These are phyloP conservation scores for Muschampia plurimacula DNA, from an alignment of 2,888 invertebrate species.

Conservation along the genomic window DNA sequence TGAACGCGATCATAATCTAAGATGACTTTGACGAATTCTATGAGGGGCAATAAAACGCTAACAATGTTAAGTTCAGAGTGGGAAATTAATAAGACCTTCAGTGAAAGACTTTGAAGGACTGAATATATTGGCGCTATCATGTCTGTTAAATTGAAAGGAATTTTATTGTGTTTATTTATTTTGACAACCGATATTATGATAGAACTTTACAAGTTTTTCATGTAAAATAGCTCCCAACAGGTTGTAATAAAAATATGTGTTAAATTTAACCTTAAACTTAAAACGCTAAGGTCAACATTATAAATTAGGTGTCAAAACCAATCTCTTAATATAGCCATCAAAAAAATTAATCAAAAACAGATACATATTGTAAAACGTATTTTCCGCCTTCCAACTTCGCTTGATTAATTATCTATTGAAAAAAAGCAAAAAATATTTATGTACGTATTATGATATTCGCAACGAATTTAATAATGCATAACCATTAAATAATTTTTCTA, in stretches of 20 bases:
- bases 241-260: neutral
- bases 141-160: neutral
- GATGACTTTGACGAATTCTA: conserved; percentile 68
- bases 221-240: neutral
- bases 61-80: conserved; percentile 34
- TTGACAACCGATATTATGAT: neutral
- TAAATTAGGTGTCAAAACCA: conserved; percentile 3
- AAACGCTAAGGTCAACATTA: neutral
- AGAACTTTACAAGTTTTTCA: neutral
- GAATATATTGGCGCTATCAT: conserved; percentile 37
- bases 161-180: conserved; percentile 9
- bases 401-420: neutral
- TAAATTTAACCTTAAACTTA: neutral
- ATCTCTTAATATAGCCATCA: conserved; percentile 7
- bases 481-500: neutral
- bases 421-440: conserved; percentile 6
- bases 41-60: conserved; percentile 42
- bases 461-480: neutral
- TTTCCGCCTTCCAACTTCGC: neutral
- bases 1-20: conserved; percentile 62
- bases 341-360: conserved; percentile 14
- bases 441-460: neutral
- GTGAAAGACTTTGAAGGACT: conserved; percentile 50
- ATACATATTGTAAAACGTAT: neutral
- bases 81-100: conserved; percentile 32